Conservation (phyloP, 2,888 invertebrate genomes). For the Zygothrica quintamaculata region DNA sequence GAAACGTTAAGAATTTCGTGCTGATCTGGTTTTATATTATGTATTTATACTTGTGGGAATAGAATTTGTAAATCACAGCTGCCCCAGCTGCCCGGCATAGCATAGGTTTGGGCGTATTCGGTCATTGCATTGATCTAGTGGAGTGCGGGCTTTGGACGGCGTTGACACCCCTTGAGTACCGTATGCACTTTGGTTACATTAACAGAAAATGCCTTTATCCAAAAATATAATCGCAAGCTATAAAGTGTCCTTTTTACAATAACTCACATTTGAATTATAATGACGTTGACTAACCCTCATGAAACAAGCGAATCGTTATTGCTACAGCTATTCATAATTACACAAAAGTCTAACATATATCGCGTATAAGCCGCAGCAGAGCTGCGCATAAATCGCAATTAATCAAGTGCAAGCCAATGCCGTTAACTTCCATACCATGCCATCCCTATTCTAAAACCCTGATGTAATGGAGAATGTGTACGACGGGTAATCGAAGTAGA, state of each 20-base stretch:
- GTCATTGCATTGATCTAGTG: background rate
- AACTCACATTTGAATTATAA: conserved; percentile 58
- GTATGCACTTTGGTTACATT: conserved; percentile 43
- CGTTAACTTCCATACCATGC: conserved; percentile 50
- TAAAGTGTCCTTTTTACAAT: conserved; percentile 51
- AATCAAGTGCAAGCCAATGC: conserved; percentile 80
- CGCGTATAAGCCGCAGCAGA: conserved; percentile 69
- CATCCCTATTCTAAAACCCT: background rate
- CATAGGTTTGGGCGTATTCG: conserved; percentile 53
- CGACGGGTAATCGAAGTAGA: conserved; percentile 25
- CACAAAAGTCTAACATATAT: conserved; percentile 61
- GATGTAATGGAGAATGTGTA: conserved; percentile 2
- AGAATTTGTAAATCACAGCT: conserved; percentile 47
- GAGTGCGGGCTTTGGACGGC: conserved; percentile 38
- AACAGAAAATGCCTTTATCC: conserved; percentile 22
- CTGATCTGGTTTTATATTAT: conserved; percentile 51
- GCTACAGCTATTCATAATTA: conserved; percentile 63
- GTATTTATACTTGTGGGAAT: conserved; percentile 47
- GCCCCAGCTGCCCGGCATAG: conserved; percentile 37
- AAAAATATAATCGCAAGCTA: conserved; percentile 39
- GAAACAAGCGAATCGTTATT: conserved; percentile 23
- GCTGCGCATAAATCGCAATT: conserved; percentile 76
- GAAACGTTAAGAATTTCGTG: conserved; percentile 39
- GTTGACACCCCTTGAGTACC: conserved; percentile 40
- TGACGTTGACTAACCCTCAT: conserved; percentile 18